phyloP scores from a whole-genome alignment of 2,888 invertebrate genomes.

The Ophioninae sp. region DNA sequence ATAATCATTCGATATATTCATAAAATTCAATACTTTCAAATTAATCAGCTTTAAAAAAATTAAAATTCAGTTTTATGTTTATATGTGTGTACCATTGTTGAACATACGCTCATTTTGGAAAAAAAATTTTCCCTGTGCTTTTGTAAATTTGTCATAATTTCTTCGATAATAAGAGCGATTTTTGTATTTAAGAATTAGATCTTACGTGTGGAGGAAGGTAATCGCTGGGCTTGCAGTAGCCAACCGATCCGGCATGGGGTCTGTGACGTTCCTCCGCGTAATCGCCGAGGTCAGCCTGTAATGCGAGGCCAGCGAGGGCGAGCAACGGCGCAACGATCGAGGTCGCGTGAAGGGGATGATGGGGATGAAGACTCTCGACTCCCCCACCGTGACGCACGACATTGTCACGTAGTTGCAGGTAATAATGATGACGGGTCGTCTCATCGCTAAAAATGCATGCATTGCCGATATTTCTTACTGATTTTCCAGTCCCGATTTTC shows the following conservation, averaged over 20 bases:
- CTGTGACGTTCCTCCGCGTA: slow-evolving; percentile 83
- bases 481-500: neutral
- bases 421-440: slow-evolving; percentile 95
- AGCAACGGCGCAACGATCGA: slow-evolving; percentile 88
- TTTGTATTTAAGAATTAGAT: slow-evolving; percentile 30
- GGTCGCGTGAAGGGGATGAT: slow-evolving; percentile 82
- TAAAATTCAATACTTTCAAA: too few relatives aligned
- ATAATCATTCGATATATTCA: too few relatives aligned
- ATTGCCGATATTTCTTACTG: neutral
- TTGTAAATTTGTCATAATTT: too few relatives aligned
- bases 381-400: slow-evolving; percentile 82
- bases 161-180: slow-evolving; percentile 24
- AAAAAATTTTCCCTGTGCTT: too few relatives aligned
- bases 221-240: slow-evolving; percentile 91
- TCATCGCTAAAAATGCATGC: slow-evolving; percentile 85
- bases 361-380: slow-evolving; percentile 78
- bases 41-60: too few relatives aligned
- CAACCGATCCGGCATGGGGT: slow-evolving; percentile 76
- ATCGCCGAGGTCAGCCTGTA: slow-evolving; percentile 96
- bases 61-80: too few relatives aligned
- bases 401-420: slow-evolving; percentile 96
- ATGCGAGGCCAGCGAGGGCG: slow-evolving; percentile 92
- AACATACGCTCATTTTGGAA: too few relatives aligned
- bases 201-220: slow-evolving; percentile 89
- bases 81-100: too few relatives aligned